These are phyloP conservation scores for Synchiropus splendidus DNA, from an alignment of 2,113 vertebrate genomes.

Conservation along the genomic window DNA sequence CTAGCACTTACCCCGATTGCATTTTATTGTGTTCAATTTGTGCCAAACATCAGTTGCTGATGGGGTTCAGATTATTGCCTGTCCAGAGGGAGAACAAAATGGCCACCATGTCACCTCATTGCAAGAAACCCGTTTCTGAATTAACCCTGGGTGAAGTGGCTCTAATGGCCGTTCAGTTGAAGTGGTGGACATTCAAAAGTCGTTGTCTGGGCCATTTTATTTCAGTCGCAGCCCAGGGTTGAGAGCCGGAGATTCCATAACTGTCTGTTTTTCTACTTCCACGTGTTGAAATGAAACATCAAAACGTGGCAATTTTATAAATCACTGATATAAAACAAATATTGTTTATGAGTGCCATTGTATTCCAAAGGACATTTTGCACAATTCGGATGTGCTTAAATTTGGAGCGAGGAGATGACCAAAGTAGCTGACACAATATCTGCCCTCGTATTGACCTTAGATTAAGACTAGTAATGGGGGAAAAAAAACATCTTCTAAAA, in stretches of 20 bases:
- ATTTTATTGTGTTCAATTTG: constrained; percentile 9
- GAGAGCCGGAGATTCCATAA: constrained; percentile 31
- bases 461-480: too few relatives aligned
- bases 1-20: neutral
- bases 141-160: constrained; percentile 45
- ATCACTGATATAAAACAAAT: constrained; percentile 46
- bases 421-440: too few relatives aligned
- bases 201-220: constrained; percentile 45
- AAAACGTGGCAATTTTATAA: constrained; percentile 29
- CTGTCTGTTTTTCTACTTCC: constrained; percentile 27
- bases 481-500: too few relatives aligned
- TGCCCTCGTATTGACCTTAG: too few relatives aligned
- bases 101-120: constrained; percentile 26
- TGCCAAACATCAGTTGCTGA: constrained; percentile 18
- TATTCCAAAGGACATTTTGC: too few relatives aligned
- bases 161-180: constrained; percentile 42
- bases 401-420: too few relatives aligned
- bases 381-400: too few relatives aligned
- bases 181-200: constrained; percentile 46
- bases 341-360: constrained; percentile 7
- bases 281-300: constrained; percentile 3
- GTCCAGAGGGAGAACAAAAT: constrained; percentile 24
- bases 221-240: constrained; percentile 43
- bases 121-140: constrained; percentile 35
- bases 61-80: constrained; percentile 23